Evolutionary conservation across 2,113 vertebrate species (phyloP), one percentile per base, ranked within the genome.

Genomic region (Thunnus maccoyii): DNA sequence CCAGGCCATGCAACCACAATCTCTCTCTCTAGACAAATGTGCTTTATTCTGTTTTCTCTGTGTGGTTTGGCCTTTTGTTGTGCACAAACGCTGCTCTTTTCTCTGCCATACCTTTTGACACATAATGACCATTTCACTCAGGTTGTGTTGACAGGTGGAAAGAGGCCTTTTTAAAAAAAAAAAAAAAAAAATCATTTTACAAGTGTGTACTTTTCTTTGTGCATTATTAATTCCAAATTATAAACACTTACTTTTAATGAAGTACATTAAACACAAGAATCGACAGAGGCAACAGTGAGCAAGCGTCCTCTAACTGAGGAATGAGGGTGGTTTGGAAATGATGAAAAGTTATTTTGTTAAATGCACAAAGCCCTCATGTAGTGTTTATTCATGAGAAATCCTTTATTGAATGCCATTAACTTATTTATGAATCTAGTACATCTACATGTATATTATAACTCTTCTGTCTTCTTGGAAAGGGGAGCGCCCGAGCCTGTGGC

Each of bases 61-160:
- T 68, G 65, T 47, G 4, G 17, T 52, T 68, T 3, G 25, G 41
- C 8, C 75, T 75, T 86, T 82, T 82, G 61, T 80, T 78, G 50
- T 51, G 48, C 51, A 69, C 18, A 32, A 46, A 71, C 25, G 10
- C 30, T 18, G 3, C 32, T 81, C 17, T 76, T 75, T 47, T 85
- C 57, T 67, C 48, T 71, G 22, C 3, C 51, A 3, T 51, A 67
- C 46, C 46, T 76, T 64, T 68, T 73, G 52, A 64, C 50, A 60
- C 54, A 44, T 32, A 25, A 14, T 46, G 13, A 30, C 27, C 22
- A 36, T 15, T 11, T 72, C 41, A 27, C 12, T 22, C 15, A 70
- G 72, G 17, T 36, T n/a, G 61, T 65, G 50, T 15, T 36, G 30
- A 79, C 25, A 66, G 27, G 16, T 55, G 36, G 10, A 57, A 54